Base-by-base conservation (phyloP, 2,113 vertebrate species). In the Polyodon spathula region DNA sequence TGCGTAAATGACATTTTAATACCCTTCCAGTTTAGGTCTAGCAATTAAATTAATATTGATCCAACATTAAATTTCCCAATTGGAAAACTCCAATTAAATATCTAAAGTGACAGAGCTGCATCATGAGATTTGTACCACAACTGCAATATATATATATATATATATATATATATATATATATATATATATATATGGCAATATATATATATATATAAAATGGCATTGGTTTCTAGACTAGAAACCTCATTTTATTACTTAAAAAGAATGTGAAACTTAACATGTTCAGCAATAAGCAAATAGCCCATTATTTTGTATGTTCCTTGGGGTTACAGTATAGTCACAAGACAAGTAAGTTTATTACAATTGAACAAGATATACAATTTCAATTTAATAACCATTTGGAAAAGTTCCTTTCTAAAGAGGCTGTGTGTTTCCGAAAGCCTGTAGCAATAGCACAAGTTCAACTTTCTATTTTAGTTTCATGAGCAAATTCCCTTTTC, bases 401-500 rank as follows among this genome's bases (percentile, higher is more conserved):
- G 6, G 50, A 37, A 37, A 8, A 14, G 59, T 53, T 14, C n/a
- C 50, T 10, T 46, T 8, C 38, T 17, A 60, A 48, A 50, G 11
- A 46, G 46, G 10, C 59, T 4, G n/a, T 7, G 14, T 17, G 48
- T 37, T 50, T 50, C 10, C 12, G 37, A 16, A 6, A n/a, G 4
- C 37, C 44, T 15, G 11, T 15, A n/a, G 37, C 56, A 38, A 15
- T 43, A 46, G 59, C 56, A 40, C 53, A 61, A 42, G 60, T 50
- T 46, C 8, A 14, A 40, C 41, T 51, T 48, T 43, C 27, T 64
- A 40, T 46, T 63, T 65, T 58, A 37, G 58, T 56, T 70, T 73
- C 56, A 50, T 48, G 39, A 37, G 27, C 41, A 62, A 60, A 60
- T 63, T 59, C 37, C 37, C 17, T 54, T 38, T 38, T 56, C 66